These are phyloP conservation scores for Palaemon carinicauda DNA, from an alignment of 1,140 invertebrate species.

Conservation along the genomic window DNA sequence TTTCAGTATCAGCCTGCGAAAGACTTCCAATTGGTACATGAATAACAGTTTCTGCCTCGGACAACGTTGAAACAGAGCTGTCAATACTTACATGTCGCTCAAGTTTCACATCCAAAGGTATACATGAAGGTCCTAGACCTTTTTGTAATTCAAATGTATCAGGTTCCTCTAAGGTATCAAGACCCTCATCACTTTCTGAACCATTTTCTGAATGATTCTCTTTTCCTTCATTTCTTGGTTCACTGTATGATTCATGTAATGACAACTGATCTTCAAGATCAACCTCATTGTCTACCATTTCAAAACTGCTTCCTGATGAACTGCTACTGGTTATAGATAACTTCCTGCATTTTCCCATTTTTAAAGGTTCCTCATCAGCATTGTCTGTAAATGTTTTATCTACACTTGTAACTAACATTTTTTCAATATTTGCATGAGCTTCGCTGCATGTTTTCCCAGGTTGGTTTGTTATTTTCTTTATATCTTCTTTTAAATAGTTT, in stretches of 20 bases:
- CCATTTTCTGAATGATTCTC: neutral
- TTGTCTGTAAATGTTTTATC: neutral
- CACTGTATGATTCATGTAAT: constrained; percentile 2
- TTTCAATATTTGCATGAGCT: too few species aligned
- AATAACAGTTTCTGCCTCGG: constrained; percentile 58
- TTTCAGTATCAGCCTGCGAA: neutral
- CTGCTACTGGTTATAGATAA: constrained; percentile 16
- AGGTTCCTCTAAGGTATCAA: constrained; percentile 5
- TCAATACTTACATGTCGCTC: constrained; percentile 58
- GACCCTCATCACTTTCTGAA: neutral
- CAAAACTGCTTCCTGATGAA: constrained; percentile 31
- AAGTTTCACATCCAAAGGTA: constrained; percentile 46
- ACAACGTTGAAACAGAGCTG: constrained; percentile 58
- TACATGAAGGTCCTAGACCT: neutral
- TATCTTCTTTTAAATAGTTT: neutral
- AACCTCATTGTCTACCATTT: constrained; percentile 36
- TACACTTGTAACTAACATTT: too few species aligned
- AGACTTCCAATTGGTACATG: constrained; percentile 39
- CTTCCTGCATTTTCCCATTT: neutral
- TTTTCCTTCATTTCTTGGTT: neutral
- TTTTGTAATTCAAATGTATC: neutral
- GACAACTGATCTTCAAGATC: constrained; percentile 33
- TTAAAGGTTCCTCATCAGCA: neutral
- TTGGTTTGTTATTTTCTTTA: neutral
- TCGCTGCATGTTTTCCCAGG: too few species aligned